A percentile compares a stretch with the other conserved stretches of the same genome.
Evolutionary conservation across 2,113 vertebrate genomes (phyloP).

Genomic region (Corythornis madagascariensis): DNA sequence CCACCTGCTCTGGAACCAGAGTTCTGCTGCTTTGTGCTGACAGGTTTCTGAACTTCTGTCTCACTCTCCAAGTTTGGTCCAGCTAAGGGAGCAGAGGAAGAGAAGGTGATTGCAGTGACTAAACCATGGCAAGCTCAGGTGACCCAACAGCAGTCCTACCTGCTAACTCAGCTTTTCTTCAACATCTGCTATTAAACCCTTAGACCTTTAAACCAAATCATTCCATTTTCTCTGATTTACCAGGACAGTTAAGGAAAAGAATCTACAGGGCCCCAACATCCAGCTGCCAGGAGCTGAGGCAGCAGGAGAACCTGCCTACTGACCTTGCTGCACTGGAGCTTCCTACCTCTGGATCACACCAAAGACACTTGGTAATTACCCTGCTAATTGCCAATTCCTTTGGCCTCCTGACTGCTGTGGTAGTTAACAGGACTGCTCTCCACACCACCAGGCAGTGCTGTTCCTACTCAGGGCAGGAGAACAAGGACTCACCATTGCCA

Average conservation of each 20-base stretch:
- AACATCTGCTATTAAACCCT: background rate
- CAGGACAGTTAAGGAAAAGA: background rate
- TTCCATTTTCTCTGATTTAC: background rate
- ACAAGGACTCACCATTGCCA: constrained; percentile 50
- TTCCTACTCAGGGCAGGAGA: background rate
- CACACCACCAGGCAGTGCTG: background rate
- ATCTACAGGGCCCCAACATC: background rate
- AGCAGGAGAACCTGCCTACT: rapidly evolving
- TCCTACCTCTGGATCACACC: background rate
- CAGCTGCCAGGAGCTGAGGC: background rate
- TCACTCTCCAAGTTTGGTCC: constrained; percentile 44
- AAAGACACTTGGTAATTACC: background rate
- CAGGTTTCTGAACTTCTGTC: constrained; percentile 56
- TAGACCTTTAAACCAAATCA: background rate
- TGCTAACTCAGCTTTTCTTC: background rate
- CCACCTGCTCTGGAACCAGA: constrained; percentile 57
- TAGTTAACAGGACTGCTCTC: background rate
- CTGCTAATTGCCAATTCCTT: background rate
- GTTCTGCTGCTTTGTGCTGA: constrained; percentile 65
- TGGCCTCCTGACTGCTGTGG: background rate
- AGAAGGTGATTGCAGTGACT: background rate
- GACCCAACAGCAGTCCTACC: background rate
- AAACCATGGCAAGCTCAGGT: background rate
- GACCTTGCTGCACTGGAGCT: background rate
- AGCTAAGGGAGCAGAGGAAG: constrained; percentile 23